These are phyloP conservation scores for Dissostichus mawsoni DNA, from an alignment of 2,113 vertebrate species.

Conservation along the genomic window DNA sequence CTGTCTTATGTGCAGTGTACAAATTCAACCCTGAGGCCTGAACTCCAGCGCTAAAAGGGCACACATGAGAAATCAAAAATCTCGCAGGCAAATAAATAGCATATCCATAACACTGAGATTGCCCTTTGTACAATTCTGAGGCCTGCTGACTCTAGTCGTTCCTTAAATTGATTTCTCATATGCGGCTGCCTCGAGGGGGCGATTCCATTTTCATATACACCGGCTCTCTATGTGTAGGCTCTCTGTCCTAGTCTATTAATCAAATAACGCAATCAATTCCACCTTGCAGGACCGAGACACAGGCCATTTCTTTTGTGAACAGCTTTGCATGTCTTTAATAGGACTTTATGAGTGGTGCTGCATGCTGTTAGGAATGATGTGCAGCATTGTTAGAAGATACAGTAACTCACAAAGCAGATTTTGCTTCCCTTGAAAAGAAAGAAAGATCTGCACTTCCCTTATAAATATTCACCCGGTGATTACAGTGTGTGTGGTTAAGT, in stretches of 20 bases:
- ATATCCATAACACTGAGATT: conserved; percentile 77
- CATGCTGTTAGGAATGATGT: conserved; percentile 6
- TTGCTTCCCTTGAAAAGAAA: too few species aligned
- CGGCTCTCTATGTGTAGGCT: conserved; percentile 45
- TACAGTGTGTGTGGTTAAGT: neutral
- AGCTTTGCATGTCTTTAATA: conserved; percentile 59
- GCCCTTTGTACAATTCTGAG: conserved; percentile 76
- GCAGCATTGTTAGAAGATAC: neutral
- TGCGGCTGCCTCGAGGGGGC: conserved; percentile 66
- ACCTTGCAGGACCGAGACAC: conserved; percentile 43
- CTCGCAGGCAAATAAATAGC: conserved; percentile 72
- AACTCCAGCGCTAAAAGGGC: conserved; percentile 58
- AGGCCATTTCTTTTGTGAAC: conserved; percentile 56
- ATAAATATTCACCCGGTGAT: conserved; percentile 26
- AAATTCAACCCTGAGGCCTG: conserved; percentile 25
- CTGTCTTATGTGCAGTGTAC: conserved; percentile 4
- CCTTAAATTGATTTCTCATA: conserved; percentile 82
- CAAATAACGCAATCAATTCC: conserved; percentile 76
- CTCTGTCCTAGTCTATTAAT: conserved; percentile 70
- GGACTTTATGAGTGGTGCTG: conserved; percentile 41
- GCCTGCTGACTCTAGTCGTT: conserved; percentile 78
- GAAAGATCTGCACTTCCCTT: neutral
- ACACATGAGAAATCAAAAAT: conserved; percentile 64
- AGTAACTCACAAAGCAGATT: neutral
- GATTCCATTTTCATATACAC: conserved; percentile 76